Evolutionary conservation across 2,888 invertebrate genomes (phyloP), one percentile per base, ranked within the genome.

Genomic region (Zonitis immaculata): DNA sequence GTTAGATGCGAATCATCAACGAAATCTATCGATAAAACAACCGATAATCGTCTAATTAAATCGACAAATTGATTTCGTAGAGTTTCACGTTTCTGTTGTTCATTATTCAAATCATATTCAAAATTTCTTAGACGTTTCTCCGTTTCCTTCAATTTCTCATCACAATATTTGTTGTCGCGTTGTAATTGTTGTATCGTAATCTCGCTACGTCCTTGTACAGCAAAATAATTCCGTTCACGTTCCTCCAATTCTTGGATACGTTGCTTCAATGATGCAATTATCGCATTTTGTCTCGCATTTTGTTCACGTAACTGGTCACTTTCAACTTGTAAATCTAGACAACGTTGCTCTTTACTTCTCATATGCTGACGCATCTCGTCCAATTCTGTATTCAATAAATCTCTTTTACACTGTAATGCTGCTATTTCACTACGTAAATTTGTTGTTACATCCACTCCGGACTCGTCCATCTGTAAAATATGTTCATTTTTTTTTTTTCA

Each of bases 361-460:
- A 90, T 78, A 67, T 84, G 83, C 58, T 81, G 83, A 75, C 87
- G 88, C 72, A 74, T 73, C 45, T 74, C 74, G 58, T 70, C 80
- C 74, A 91, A 86, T 80, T 92, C 91, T 47, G 83, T 81, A 57
- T 84, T 78, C 18, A 92, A 79, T 54, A 90, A 85, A 71, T 92
- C 91, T 56, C 89, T 80, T 76, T 91, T 91, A 73, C 90, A 92
- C 68, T 89, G 89, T 44, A 91, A 77, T 2, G 86, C 91, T 14
- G 92, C 92, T 62, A 92, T 76, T 74, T 92, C 92, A 75, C 91
- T 91, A 62, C 89, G 82, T 55, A 92, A 77, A 8, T 87, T 80
- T 30, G 90, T 90, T 25, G 88, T 81, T 62, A 89, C 75, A 73
- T 91, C 91, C 68, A 75, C 68, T 44, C 73, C 74, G 28, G 79